phyloP scores from a whole-genome alignment of 2,797 vertebrate genomes.

The Pantherophis vulpinus region DNA sequence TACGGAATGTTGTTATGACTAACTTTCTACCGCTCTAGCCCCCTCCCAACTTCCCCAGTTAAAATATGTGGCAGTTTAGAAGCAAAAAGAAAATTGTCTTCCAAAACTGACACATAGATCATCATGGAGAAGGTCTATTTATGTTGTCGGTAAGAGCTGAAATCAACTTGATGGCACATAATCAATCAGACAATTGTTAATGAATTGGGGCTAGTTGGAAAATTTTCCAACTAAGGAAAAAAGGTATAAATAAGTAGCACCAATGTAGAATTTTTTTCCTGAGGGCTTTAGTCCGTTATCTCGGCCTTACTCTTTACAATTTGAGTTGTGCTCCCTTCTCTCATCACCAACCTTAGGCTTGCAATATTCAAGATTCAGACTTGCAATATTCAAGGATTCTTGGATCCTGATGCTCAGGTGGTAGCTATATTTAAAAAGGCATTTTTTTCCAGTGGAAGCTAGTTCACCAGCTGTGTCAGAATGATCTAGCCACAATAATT shows the following conservation, averaged over 20 bases:
- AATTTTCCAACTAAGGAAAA: neutral
- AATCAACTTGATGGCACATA: neutral
- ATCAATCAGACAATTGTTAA: neutral
- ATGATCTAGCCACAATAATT: neutral
- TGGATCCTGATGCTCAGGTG: neutral
- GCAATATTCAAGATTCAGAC: neutral
- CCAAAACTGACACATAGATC: too few relatives aligned
- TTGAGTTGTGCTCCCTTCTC: neutral
- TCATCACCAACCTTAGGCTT: neutral
- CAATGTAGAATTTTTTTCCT: neutral
- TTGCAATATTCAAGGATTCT: neutral
- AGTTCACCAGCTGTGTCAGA: constrained; percentile 6
- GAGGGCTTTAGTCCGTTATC: neutral
- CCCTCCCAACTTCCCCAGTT: too few relatives aligned
- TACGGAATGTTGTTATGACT: too few relatives aligned
- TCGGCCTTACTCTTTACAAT: neutral
- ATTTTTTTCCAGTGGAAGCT: neutral
- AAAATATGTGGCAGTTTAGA: too few relatives aligned
- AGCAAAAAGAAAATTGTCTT: too few relatives aligned
- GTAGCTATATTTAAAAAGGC: neutral
- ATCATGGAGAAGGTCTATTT: neutral
- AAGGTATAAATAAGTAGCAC: neutral
- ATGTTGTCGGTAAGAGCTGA: neutral
- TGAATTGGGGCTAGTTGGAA: neutral
- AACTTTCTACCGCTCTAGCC: too few relatives aligned